Evolutionary conservation across 2,888 invertebrate genomes (phyloP).

Genomic region (Dryadula phaetusa): DNA sequence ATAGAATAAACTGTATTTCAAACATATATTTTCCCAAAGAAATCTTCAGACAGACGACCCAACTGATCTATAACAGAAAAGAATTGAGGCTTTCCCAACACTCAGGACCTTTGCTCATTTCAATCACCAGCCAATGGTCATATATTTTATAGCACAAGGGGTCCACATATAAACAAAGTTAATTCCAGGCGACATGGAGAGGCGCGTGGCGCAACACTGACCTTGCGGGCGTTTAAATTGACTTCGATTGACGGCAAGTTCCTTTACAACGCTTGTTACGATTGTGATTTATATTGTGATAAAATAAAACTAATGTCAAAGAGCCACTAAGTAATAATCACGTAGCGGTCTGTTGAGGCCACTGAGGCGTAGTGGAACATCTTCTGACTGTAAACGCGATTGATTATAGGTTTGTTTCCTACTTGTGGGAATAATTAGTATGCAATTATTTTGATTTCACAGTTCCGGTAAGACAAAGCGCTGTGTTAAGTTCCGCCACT

Average conservation of each 20-base stretch:
- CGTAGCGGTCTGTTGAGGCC: neutral
- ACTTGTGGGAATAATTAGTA: too few relatives aligned
- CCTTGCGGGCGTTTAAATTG: slow-evolving; percentile 37
- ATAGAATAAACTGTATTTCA: too few relatives aligned
- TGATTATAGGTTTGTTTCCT: too few relatives aligned
- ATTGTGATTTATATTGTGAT: slow-evolving; percentile 16
- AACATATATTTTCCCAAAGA: too few relatives aligned
- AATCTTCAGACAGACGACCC: too few relatives aligned
- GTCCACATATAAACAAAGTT: slow-evolving; percentile 32
- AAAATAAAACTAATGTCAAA: neutral
- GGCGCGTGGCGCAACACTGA: slow-evolving; percentile 39
- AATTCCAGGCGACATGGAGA: slow-evolving; percentile 28
- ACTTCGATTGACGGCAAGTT: slow-evolving; percentile 26
- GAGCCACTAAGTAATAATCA: neutral
- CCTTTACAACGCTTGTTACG: slow-evolving; percentile 16
- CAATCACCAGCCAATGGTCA: neutral
- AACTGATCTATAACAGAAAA: neutral
- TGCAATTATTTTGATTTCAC: too few relatives aligned
- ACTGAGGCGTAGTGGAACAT: too few relatives aligned
- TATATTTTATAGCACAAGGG: slow-evolving; percentile 23
- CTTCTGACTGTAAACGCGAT: too few relatives aligned
- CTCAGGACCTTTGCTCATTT: slow-evolving; percentile 16
- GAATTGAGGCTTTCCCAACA: neutral
- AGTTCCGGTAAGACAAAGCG: too few relatives aligned
- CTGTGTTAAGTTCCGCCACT: too few relatives aligned